Base-by-base conservation (phyloP, 2,888 invertebrate species). In the Plebejus anna region DNA sequence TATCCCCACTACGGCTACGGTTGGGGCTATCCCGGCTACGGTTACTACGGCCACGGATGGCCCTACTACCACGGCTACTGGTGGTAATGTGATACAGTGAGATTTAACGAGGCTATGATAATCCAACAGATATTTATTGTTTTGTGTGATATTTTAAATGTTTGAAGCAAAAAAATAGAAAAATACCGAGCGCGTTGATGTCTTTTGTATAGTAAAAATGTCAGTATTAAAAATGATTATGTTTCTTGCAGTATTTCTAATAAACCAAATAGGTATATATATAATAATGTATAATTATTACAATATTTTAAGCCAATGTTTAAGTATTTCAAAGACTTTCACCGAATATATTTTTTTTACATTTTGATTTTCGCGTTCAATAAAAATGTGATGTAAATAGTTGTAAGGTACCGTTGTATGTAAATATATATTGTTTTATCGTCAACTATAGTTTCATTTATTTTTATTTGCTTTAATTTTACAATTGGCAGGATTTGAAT, bases 1-100 rank as follows among this genome's bases (percentile, higher is more conserved):
- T 84, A 81, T 78, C 81, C 81, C 7, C 80, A 83, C 77, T 83
- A 83, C 36, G 84, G 84, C 79, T 75, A 82, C 9, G 81, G 82
- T 5, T 82, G 83, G 66, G 85, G 85, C 1, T 84, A 84, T 76
- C 79, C 80, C 47, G 78, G 80, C 11, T 82, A 81, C 75, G 80
- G 82, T 55, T 78, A 76, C 75, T 80, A 81, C 47, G 78, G 79
- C 42, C 80, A 81, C 75, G 80, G 81, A 2, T 80, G 81, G 80
- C 82, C 82, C 7, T 76, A 78, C 51, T 81, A 82, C 72, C 79
- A 81, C 57, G 82, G 82, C 0, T 82, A 79, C 75, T 80, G 80
- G 66, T 76, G 75, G 36, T 79, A 79, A 66, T n/a, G 5, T 66
- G 57, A 75, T n/a, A 61, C 13, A 47, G 47, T 66, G 75, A 75